Percentiles rank a stretch among this genome's conserved stretches.
Evolutionary conservation across 2,797 vertebrate species (phyloP).

Genomic region (Octomys mimax): DNA sequence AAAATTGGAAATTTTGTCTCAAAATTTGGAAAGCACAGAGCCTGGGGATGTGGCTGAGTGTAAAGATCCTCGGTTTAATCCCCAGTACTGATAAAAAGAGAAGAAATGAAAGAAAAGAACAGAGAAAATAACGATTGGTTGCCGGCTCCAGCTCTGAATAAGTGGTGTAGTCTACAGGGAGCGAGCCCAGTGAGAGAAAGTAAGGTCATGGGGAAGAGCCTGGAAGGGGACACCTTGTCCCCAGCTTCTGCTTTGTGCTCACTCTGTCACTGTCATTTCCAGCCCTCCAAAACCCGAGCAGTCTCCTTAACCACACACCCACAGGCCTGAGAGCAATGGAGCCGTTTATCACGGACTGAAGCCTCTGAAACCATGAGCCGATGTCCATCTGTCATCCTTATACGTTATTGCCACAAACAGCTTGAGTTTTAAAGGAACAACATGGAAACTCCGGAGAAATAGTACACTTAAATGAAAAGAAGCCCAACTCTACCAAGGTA

Average conservation of each 20-base stretch:
- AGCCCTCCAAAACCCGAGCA: neutral
- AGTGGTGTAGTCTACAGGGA: neutral
- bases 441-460: conserved; percentile 19
- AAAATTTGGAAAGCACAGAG: neutral
- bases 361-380: neutral
- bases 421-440: neutral
- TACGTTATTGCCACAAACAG: neutral
- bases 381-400: neutral
- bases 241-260: neutral
- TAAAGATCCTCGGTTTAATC: neutral
- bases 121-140: neutral
- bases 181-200: neutral
- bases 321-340: neutral
- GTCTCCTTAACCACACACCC: neutral
- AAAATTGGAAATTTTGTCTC: neutral
- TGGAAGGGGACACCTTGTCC: neutral
- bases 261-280: neutral
- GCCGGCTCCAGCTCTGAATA: neutral
- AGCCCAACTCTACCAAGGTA: neutral
- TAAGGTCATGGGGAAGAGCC: neutral
- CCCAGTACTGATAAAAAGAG: neutral
- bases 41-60: neutral
- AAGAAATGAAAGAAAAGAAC: too few species aligned
- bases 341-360: neutral
- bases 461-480: neutral